A percentile compares a stretch with the other conserved stretches of the same genome.
Evolutionary conservation across 2,113 vertebrate genomes (phyloP).

Genomic region (Furnarius figulus): DNA sequence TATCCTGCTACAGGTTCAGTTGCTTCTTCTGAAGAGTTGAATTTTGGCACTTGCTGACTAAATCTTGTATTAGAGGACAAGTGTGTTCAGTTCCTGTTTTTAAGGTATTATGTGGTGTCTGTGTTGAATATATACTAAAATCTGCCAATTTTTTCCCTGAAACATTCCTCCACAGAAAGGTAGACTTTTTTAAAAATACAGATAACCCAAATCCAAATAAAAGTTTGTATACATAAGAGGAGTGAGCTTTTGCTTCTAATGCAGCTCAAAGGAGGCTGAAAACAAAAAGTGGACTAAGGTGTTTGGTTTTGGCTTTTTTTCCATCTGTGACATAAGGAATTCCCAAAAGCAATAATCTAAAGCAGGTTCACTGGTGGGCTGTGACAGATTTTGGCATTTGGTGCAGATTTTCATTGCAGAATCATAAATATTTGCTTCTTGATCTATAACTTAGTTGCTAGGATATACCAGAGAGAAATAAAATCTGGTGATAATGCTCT

Average conservation of each 20-base stretch:
- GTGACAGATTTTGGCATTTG: constrained; percentile 1
- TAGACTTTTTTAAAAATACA: background rate
- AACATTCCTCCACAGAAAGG: background rate
- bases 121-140: background rate
- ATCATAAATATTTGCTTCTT: background rate
- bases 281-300: background rate
- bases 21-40: background rate
- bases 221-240: background rate
- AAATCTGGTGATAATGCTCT: background rate
- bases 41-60: background rate
- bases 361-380: background rate
- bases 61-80: background rate
- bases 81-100: background rate
- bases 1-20: background rate
- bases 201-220: background rate
- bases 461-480: background rate
- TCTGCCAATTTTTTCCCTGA: background rate
- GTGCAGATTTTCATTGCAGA: background rate
- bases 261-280: background rate
- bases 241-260: background rate
- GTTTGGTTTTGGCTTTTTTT: background rate
- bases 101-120: background rate
- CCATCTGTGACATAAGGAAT: background rate
- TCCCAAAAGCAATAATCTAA: background rate
- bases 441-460: background rate